These are phyloP conservation scores for Falco berigora DNA, from an alignment of 2,797 vertebrate species.

Conservation along the genomic window DNA sequence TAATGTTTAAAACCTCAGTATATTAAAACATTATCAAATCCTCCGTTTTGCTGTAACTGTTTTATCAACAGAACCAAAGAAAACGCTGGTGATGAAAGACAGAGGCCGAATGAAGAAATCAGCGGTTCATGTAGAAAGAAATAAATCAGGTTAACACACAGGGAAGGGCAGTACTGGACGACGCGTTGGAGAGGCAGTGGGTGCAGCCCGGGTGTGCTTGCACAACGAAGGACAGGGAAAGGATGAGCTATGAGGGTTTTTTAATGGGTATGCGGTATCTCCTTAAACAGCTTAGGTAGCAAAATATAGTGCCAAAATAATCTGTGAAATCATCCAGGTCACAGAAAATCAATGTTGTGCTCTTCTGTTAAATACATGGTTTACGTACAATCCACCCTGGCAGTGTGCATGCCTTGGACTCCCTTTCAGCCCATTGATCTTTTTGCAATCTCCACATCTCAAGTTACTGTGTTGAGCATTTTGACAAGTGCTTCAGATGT, in stretches of 20 bases:
- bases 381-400: background rate
- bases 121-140: background rate
- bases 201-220: background rate
- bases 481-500: background rate
- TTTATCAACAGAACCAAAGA: background rate
- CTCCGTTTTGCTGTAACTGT: background rate
- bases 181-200: background rate
- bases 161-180: background rate
- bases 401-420: rapidly evolving
- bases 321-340: background rate
- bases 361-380: background rate
- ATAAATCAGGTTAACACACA: background rate
- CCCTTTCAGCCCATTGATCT: background rate
- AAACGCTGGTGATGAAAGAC: background rate
- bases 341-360: background rate
- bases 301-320: background rate
- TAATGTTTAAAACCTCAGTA: background rate
- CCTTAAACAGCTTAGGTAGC: background rate
- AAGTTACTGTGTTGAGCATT: background rate
- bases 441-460: background rate
- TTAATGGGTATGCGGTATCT: background rate
- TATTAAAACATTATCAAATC: background rate
- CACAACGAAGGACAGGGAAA: background rate
- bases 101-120: background rate
- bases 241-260: background rate